phyloP scores from a whole-genome alignment of 2,888 invertebrate genomes.

The Choristoneura rosaceana region DNA sequence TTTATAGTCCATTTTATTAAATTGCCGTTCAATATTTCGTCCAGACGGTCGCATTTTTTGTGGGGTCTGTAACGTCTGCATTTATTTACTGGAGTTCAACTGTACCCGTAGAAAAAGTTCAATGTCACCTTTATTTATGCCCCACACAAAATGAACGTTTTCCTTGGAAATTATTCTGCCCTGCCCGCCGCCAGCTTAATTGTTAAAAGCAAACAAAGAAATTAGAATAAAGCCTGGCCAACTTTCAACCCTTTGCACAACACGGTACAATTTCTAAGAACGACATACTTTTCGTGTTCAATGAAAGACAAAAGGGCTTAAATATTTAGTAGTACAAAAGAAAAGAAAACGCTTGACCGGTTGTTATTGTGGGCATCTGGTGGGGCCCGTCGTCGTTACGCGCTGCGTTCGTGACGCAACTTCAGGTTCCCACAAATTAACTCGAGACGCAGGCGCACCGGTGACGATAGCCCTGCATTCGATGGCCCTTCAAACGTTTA shows the following conservation, averaged over 20 bases:
- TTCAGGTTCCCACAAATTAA: slow-evolving; percentile 40
- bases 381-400: slow-evolving; percentile 19
- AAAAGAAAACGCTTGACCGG: slow-evolving; percentile 37
- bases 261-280: slow-evolving; percentile 45
- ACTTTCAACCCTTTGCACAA: slow-evolving; percentile 44
- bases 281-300: slow-evolving; percentile 43
- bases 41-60: slow-evolving; percentile 21
- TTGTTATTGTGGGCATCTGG: slow-evolving; percentile 8
- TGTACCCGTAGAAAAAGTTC: slow-evolving; percentile 33
- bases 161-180: slow-evolving; percentile 22
- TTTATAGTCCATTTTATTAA: neutral
- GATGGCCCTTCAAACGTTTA: slow-evolving; percentile 25
- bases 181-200: slow-evolving; percentile 35
- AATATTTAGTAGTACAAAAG: slow-evolving; percentile 34
- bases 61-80: slow-evolving; percentile 7
- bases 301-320: slow-evolving; percentile 43
- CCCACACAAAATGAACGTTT: slow-evolving; percentile 24
- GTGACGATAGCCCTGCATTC: slow-evolving; percentile 18
- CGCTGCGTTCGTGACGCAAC: slow-evolving; percentile 42
- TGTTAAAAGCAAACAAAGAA: slow-evolving; percentile 45
- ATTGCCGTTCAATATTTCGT: slow-evolving; percentile 14
- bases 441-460: slow-evolving; percentile 19
- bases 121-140: slow-evolving; percentile 40
- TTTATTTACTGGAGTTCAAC: slow-evolving; percentile 26
- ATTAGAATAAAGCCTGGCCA: slow-evolving; percentile 41